Base-by-base conservation (phyloP, 2,888 invertebrate species). In the Stramonita haemastoma region DNA sequence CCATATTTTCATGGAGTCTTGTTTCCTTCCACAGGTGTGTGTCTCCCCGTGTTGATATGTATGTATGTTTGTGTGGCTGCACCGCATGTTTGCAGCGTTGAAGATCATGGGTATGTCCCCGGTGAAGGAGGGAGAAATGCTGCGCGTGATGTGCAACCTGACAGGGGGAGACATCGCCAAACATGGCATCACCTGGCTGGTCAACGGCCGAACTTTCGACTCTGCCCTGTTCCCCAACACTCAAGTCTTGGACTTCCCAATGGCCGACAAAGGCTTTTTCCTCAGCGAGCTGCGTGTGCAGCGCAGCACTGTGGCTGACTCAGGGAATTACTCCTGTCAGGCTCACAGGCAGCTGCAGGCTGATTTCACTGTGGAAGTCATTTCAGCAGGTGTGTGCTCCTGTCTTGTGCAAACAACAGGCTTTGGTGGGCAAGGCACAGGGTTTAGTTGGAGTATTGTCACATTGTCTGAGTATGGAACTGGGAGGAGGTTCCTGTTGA, bases 91-190 rank as follows among this genome's bases (percentile, higher is more conserved):
- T 83, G 36, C 91, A 91, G 91, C 36, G 29, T 46, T 91, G 57
- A 87, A 84, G 32, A 87, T 91, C 46, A 85, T 83, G 79, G 91
- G 91, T 22, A 88, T 88, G 26, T 88, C 66, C 79, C 29, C 79
- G 60, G 89, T 91, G 46, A 70, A 87, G n/a, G 60, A 70, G 8
- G 90, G 90, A n/a, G 83, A 87, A 36, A 86, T 88, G 73, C 85
- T 90, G n/a, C 88, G 86, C 19, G 87, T 91, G 15, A 83, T 87
- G 34, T 91, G 91, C 83, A 91, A 90, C 60, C 90, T 89, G n/a
- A 90, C 90, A 2, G 90, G 90, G n/a, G 88, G 87, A n/a, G 87
- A 57, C 15, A 70, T 87, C 22, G 70, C 73, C 1, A 46, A 84
- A 26, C 86, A 84, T 17, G n/a, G n/a, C 70, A 87, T 91, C 26